Base-by-base conservation (phyloP, 2,888 invertebrate species). In the Scrobipalpa atriplicella region DNA sequence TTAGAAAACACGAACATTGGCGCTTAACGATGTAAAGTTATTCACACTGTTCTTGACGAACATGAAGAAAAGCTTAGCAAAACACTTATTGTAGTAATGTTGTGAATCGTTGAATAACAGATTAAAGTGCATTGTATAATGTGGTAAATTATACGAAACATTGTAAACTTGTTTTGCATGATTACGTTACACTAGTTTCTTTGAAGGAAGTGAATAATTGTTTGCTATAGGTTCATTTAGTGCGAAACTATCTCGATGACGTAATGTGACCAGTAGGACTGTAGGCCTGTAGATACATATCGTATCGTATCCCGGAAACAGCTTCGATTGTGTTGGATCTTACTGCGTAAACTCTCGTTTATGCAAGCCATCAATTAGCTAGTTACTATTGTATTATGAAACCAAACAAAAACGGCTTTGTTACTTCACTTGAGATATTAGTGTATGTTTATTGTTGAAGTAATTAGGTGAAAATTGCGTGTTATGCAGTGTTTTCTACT, bases 281-380 rank as follows among this genome's bases (percentile, higher is more conserved):
- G 67, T 71, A 43, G n/a, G 47, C 47, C 47, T 47, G 58, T 63
- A 65, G 76, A 78, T 78, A 77, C 70, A 70, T 79, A 82, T 82
- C 77, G 74, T 79, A 86, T 87, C 87, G 74, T 79, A 86, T 87
- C 87, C 88, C 82, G 90, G 91, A 90, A 91, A 86, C 77, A 43
- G 71, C 67, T 65, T 69, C 70, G 80, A 82, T 84, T 84, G 81
- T 84, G 76, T 82, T 77, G 78, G 78, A 84, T 82, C 80, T 72
- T 77, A 75, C 77, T 80, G 60, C 56, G 62, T 65, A 64, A 63
- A 81, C 79, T 80, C 79, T 76, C 72, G 78, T 89, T 91, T 90
- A 90, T 86, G 90, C 88, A 90, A 91, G 86, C 83, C 83, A 89
- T 89, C 84, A 87, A 90, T 90, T 90, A 91, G 86, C 80, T 77